These are phyloP conservation scores for Drosophila austrosaltans DNA, from an alignment of 2,888 invertebrate species.

Conservation along the genomic window DNA sequence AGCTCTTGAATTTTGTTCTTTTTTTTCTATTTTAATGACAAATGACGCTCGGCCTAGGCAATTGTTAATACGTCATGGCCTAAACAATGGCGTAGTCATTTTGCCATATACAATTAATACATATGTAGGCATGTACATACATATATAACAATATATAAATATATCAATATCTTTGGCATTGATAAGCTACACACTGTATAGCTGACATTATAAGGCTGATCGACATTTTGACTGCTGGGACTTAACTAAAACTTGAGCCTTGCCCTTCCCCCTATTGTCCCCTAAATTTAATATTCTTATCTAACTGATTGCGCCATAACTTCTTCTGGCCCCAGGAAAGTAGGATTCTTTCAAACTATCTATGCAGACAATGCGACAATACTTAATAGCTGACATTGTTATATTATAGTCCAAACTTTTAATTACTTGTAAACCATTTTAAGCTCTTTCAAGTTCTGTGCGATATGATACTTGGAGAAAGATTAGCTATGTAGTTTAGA, in stretches of 20 bases:
- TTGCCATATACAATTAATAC: neutral
- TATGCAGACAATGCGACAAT: too few species aligned
- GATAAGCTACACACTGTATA: slow-evolving; percentile 34
- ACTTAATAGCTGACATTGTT: too few species aligned
- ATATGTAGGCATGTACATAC: neutral
- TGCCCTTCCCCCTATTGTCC: neutral
- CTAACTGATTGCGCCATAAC: neutral
- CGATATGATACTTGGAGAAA: too few species aligned
- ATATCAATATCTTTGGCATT: slow-evolving; percentile 35
- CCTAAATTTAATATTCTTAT: neutral
- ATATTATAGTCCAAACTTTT: too few species aligned
- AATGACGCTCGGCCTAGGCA: slow-evolving; percentile 2
- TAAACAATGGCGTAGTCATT: neutral
- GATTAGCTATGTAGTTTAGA: too few species aligned
- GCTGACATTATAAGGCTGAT: slow-evolving; percentile 38
- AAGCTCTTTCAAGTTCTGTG: too few species aligned
- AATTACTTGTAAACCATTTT: too few species aligned
- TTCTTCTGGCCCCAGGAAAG: too few species aligned
- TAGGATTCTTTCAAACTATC: neutral
- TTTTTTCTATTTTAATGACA: neutral
- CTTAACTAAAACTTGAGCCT: slow-evolving; percentile 19
- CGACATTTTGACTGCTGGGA: slow-evolving; percentile 24
- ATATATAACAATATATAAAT: slow-evolving; percentile 26
- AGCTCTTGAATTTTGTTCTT: neutral
- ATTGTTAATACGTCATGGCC: slow-evolving; percentile 2